Conservation (phyloP, 2,888 invertebrate species). For the Xanthorhoe spadicearia region DNA sequence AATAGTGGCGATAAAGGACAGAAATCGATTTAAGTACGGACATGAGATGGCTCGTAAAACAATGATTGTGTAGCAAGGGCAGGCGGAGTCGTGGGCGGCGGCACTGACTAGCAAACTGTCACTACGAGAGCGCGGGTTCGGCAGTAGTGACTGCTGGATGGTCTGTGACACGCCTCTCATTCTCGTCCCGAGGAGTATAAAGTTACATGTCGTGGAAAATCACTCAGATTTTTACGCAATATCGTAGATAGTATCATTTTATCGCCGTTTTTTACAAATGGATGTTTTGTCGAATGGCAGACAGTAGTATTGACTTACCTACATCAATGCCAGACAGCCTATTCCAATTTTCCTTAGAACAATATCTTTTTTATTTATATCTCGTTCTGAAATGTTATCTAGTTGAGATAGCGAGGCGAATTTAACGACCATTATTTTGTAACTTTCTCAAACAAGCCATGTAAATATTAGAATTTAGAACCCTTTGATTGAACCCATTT, state of each 20-base stretch:
- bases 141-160: background rate
- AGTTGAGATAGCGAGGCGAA: background rate
- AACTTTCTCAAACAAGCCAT: background rate
- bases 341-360: background rate
- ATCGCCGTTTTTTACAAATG: background rate
- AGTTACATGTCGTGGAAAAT: slow-evolving; percentile 15
- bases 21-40: slow-evolving; percentile 25
- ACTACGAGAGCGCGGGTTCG: background rate
- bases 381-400: background rate
- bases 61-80: slow-evolving; percentile 24
- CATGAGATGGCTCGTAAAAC: slow-evolving; percentile 25
- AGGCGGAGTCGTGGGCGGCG: slow-evolving; percentile 12
- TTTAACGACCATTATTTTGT: background rate
- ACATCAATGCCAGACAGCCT: background rate
- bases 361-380: background rate
- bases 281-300: background rate
- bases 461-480: background rate
- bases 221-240: slow-evolving; percentile 6
- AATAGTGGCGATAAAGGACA: slow-evolving; percentile 21
- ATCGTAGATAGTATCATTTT: background rate
- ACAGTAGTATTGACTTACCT: slow-evolving; percentile 1
- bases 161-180: background rate
- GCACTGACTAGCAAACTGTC: background rate
- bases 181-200: background rate
- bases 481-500: background rate